Evolutionary conservation across 1,140 invertebrate species (phyloP).

Genomic region (Carposina sasakii): DNA sequence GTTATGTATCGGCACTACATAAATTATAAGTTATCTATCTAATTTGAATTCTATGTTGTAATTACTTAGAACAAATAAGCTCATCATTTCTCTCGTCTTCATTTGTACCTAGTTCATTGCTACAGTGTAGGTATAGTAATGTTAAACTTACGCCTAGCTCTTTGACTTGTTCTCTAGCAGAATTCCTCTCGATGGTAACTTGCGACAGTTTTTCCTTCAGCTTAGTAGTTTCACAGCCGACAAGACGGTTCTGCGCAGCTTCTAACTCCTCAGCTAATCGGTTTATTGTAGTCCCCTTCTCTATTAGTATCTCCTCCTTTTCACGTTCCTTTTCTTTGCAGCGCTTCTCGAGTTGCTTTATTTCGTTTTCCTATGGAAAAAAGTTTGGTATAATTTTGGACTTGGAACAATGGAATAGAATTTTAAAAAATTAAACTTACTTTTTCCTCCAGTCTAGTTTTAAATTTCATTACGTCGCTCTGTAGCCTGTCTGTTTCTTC

Average conservation of each 20-base stretch:
- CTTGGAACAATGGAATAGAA: background rate
- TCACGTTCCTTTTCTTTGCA: conserved; percentile 70
- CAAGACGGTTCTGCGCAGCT: conserved; percentile 59
- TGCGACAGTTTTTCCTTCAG: conserved; percentile 56
- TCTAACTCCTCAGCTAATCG: conserved; percentile 67
- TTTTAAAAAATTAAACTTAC: conserved; percentile 32
- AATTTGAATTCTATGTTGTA: no score
- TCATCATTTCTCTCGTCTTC: no score
- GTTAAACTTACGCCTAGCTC: conserved; percentile 51
- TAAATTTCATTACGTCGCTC: conserved; percentile 60
- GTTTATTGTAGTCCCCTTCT: conserved; percentile 73
- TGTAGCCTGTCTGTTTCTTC: conserved; percentile 65
- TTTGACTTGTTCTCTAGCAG: conserved; percentile 59
- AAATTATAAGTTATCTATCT: no score
- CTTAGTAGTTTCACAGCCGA: conserved; percentile 36
- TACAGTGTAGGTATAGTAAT: no score
- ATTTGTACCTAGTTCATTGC: no score
- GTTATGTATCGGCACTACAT: no score
- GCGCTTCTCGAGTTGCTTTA: conserved; percentile 66
- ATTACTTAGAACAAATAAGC: no score
- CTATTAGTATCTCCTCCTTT: conserved; percentile 70
- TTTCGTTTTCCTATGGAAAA: conserved; percentile 63
- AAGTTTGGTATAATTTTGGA: background rate
- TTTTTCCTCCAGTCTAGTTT: conserved; percentile 62
- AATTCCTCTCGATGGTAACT: conserved; percentile 47